Evolutionary conservation across 2,888 invertebrate species (phyloP), one percentile per base, ranked within the genome.

Genomic region (Ariolimax columbianus): DNA sequence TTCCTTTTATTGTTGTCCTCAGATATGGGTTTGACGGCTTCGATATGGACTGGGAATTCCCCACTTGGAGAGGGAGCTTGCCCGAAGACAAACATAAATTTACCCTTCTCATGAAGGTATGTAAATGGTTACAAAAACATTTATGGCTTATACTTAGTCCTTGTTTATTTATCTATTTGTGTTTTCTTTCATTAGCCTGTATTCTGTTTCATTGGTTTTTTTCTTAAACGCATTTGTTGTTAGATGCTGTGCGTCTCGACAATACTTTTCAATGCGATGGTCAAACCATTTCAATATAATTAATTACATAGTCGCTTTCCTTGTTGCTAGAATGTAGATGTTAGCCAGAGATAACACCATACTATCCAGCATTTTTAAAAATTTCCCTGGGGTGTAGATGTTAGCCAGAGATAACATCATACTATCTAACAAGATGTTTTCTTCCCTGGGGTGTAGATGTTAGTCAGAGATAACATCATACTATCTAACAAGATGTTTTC

Each of bases 31-130:
- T 98, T 92, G 96, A 96, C 88, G 98, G 98, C 2, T 94, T 98
- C 0, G 98, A 98, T 91, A 95, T 98, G 79, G 98, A 98, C 91
- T 98, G 98, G 98, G 97, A 98, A 92, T 98, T 98, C 93, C 98
- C 98, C 0, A 91, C 89, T 1, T 86, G 89, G 17, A 86, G 92
- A 79, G 92, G 92, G n/a, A 92, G 92, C 86, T 88, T 88, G 11
- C 80, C 89, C 0, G 88, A 89, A 26, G 92, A 92, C 84, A 91
- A 90, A 80, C 88, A 88, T 66, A 88, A 88, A 38, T 91, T 90
- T 77, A 91, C 91, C 3, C 40, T 77, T 6, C 86, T 92, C 9
- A 88, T 92, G 88, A 88, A 91, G 90, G 92, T 92, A 55, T 26
- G 14, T 2, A 55, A 55, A 55, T 14, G 17, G 7, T 55, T 23